phyloP scores from a whole-genome alignment of 2,113 vertebrate species.

The Hippocampus zosterae region DNA sequence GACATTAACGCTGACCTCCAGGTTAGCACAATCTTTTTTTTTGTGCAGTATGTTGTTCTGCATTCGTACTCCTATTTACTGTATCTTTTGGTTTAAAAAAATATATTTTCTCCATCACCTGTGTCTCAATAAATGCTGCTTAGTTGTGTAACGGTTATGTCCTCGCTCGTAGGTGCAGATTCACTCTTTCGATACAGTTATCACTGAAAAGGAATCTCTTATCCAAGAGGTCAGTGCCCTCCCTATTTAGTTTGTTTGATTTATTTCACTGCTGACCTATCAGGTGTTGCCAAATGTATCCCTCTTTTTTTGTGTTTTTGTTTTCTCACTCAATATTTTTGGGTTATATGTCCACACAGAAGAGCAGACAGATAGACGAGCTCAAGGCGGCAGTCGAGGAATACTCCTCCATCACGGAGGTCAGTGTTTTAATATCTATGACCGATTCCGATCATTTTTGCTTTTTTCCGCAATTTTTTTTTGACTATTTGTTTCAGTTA shows the following conservation, averaged over 20 bases:
- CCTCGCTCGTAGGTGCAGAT: slow-evolving; percentile 70
- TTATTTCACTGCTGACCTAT: background rate
- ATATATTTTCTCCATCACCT: background rate
- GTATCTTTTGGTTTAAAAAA: background rate
- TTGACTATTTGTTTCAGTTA: slow-evolving; percentile 44
- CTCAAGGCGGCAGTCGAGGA: slow-evolving; percentile 77
- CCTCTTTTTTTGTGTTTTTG: too few relatives aligned
- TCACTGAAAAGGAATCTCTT: slow-evolving; percentile 74
- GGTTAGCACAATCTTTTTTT: slow-evolving; percentile 61
- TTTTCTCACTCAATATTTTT: background rate
- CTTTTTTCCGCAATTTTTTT: background rate
- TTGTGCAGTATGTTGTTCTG: background rate
- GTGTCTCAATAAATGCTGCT: background rate
- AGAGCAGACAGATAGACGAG: slow-evolving; percentile 75
- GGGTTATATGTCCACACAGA: slow-evolving; percentile 63
- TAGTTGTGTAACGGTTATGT: background rate
- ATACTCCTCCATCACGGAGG: slow-evolving; percentile 80
- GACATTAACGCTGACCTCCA: slow-evolving; percentile 76
- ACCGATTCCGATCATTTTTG: background rate
- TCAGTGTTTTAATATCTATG: slow-evolving; percentile 40
- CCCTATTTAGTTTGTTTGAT: background rate
- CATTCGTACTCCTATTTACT: background rate
- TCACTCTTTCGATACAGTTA: slow-evolving; percentile 68
- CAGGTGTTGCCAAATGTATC: background rate
- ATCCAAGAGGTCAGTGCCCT: slow-evolving; percentile 73